These are phyloP conservation scores for Florisuga fusca DNA, from an alignment of 2,797 vertebrate species.

Conservation along the genomic window DNA sequence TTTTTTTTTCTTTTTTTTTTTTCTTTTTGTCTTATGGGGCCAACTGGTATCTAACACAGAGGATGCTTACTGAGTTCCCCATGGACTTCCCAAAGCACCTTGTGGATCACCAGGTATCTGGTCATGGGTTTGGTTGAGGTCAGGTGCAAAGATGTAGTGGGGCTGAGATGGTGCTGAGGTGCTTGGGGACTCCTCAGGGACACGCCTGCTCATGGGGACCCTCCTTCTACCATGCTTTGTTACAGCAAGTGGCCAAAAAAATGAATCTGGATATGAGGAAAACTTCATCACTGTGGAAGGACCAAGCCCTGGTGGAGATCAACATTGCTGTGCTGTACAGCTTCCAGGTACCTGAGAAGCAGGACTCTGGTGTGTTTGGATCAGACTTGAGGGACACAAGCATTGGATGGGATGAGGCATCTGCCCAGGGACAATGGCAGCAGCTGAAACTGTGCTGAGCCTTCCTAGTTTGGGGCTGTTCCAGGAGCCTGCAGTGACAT, in stretches of 20 bases:
- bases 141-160: accelerated
- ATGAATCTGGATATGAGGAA: conserved; percentile 96
- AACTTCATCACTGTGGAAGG: conserved; percentile 97
- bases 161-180: not conserved
- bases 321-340: conserved; percentile 97
- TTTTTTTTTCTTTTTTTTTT: not conserved
- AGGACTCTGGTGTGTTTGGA: not conserved
- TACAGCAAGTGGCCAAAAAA: conserved; percentile 92
- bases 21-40: not conserved
- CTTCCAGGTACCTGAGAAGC: conserved; percentile 86
- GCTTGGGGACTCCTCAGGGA: not conserved
- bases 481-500: not conserved
- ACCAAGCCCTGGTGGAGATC: conserved; percentile 96
- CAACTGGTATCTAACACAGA: no score
- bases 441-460: not conserved
- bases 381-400: not conserved
- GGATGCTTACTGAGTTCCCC: not conserved
- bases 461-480: not conserved
- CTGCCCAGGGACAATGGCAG: not conserved
- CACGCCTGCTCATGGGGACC: accelerated
- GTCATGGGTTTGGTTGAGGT: not conserved
- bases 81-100: not conserved
- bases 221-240: not conserved
- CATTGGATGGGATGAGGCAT: not conserved
- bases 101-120: not conserved